Evolutionary conservation across 2,797 vertebrate species (phyloP).

Genomic region (Acanthurus tractus): DNA sequence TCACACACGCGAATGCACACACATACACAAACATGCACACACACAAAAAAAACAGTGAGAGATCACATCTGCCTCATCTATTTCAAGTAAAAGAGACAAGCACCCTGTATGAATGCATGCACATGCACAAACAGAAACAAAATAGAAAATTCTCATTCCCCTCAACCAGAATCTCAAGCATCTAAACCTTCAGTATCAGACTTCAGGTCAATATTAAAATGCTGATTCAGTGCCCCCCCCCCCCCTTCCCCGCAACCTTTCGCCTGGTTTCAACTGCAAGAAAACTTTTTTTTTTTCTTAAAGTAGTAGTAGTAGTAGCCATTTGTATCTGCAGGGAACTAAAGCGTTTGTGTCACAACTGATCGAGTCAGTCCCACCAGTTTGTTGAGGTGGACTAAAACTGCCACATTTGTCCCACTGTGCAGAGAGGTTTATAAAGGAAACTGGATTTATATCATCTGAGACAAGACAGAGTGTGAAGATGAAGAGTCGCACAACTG

Average conservation of each 20-base stretch:
- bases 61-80: slow-evolving; percentile 55
- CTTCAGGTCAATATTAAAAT: slow-evolving; percentile 32
- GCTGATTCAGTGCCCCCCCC: slow-evolving; percentile 40
- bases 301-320: slow-evolving; percentile 23
- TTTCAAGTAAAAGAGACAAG: slow-evolving; percentile 4
- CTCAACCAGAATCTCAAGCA: slow-evolving; percentile 7
- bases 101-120: slow-evolving; percentile 20
- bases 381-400: slow-evolving; percentile 9
- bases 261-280: slow-evolving; percentile 19
- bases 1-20: not conserved
- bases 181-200: slow-evolving; percentile 37
- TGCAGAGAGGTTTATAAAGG: slow-evolving; percentile 6
- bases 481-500: slow-evolving; percentile 5
- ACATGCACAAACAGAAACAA: slow-evolving; percentile 18
- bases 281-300: slow-evolving; percentile 31
- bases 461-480: slow-evolving; percentile 1
- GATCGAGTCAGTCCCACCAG: slow-evolving; percentile 10
- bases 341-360: not conserved
- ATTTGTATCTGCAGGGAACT: slow-evolving; percentile 46
- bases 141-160: slow-evolving; percentile 6
- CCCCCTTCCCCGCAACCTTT: slow-evolving; percentile 13
- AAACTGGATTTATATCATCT: slow-evolving; percentile 1
- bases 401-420: not conserved
- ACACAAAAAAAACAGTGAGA: slow-evolving; percentile 28
- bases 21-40: not conserved